These are phyloP conservation scores for Drosophila sulfurigaster DNA, from an alignment of 1,140 invertebrate genomes.

Conservation along the genomic window DNA sequence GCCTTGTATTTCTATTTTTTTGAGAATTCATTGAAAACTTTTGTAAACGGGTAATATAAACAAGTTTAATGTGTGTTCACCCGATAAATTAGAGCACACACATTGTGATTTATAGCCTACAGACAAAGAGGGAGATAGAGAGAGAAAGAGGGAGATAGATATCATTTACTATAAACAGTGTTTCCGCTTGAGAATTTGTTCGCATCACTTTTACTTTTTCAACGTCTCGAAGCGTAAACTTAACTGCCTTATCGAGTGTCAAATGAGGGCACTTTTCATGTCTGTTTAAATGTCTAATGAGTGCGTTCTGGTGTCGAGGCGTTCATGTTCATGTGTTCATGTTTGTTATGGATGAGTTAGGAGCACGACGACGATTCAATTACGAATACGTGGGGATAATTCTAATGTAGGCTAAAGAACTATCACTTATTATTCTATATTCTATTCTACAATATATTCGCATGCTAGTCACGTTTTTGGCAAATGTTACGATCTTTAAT, in stretches of 20 bases:
- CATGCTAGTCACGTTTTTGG: conserved; percentile 13
- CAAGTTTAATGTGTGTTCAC: conserved; percentile 3
- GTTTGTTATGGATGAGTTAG: conserved; percentile 9
- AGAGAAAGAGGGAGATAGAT: not conserved
- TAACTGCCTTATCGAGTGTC: conserved; percentile 15
- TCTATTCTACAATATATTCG: conserved; percentile 6
- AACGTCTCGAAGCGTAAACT: conserved; percentile 8
- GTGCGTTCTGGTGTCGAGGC: not conserved
- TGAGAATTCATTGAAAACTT: not conserved
- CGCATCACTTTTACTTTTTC: conserved; percentile 41
- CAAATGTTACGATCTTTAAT: conserved; percentile 17
- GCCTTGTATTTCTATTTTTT: not conserved
- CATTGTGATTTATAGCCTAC: conserved; percentile 2
- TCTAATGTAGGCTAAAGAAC: conserved; percentile 29
- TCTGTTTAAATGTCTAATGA: conserved; percentile 1
- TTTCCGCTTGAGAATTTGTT: conserved; percentile 7
- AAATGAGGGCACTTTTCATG: conserved; percentile 9
- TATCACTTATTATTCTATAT: not conserved
- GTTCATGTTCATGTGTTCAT: not conserved
- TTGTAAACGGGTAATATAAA: conserved; percentile 2
- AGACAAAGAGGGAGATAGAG: not conserved
- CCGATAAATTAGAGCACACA: conserved; percentile 12
- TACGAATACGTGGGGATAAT: conserved; percentile 48
- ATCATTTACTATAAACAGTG: not conserved
- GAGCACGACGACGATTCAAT: conserved; percentile 35